Evolutionary conservation across 1,140 invertebrate species (phyloP).

Genomic region (Drosophila auraria): DNA sequence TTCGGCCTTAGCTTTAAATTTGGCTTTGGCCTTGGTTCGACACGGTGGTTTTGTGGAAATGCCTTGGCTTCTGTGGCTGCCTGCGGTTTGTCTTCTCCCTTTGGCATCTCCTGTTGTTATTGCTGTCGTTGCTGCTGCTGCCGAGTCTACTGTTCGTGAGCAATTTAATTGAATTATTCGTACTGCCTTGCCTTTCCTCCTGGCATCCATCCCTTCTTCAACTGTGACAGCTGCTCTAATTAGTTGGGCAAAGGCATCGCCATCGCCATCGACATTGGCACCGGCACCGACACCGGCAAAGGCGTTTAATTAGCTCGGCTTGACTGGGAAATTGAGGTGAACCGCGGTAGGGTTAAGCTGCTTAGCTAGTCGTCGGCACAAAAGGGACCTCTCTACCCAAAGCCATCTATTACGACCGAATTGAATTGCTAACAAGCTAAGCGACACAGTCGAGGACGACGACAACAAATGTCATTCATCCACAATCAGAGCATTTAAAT

Average conservation of each 20-base stretch:
- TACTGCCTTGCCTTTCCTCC: conserved; percentile 36
- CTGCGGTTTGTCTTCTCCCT: conserved; percentile 47
- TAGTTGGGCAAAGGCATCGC: conserved; percentile 50
- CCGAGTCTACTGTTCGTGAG: conserved; percentile 31
- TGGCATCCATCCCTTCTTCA: conserved; percentile 16
- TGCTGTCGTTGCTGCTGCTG: neutral
- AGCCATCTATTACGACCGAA: conserved; percentile 61
- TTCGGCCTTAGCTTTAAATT: conserved; percentile 5
- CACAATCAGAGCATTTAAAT: conserved; percentile 68
- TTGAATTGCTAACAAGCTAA: conserved; percentile 62
- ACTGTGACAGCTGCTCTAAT: conserved; percentile 75
- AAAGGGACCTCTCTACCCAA: conserved; percentile 15
- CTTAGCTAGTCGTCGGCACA: conserved; percentile 43
- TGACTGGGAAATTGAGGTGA: conserved; percentile 59
- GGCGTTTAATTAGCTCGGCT: conserved; percentile 68
- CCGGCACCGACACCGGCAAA: conserved; percentile 28
- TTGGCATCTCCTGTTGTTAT: conserved; percentile 1
- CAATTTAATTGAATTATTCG: conserved; percentile 82
- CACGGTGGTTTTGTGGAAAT: conserved; percentile 54
- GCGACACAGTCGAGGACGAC: neutral
- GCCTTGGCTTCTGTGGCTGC: conserved; percentile 45
- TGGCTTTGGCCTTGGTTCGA: conserved; percentile 34
- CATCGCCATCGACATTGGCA: neutral
- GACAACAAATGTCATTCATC: conserved; percentile 46
- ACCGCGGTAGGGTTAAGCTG: conserved; percentile 72